phyloP scores from a whole-genome alignment of 1,140 invertebrate genomes.

The Argopecten irradians region DNA sequence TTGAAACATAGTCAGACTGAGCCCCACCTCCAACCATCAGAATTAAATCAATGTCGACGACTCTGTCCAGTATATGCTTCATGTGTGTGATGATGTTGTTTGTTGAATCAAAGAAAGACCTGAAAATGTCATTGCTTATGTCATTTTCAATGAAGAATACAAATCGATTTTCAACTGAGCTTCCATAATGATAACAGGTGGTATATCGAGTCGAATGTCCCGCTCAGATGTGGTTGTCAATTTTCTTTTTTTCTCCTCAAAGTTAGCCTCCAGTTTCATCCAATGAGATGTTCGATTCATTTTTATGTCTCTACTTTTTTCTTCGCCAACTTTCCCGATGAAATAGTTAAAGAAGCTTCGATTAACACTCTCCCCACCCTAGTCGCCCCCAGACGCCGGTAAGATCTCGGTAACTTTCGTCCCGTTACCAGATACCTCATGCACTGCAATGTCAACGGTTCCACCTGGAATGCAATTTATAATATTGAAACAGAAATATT shows the following conservation, averaged over 20 bases:
- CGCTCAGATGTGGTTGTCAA: too few species aligned
- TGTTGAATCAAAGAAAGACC: constrained; percentile 29
- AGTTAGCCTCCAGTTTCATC: neutral
- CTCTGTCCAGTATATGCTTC: neutral
- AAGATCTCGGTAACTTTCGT: neutral
- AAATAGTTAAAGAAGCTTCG: neutral
- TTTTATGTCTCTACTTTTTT: neutral
- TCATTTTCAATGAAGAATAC: constrained; percentile 10
- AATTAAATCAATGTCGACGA: too few species aligned
- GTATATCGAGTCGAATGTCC: too few species aligned
- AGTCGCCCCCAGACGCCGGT: neutral
- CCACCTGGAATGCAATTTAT: too few species aligned
- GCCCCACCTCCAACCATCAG: too few species aligned
- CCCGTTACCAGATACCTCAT: neutral
- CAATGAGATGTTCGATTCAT: neutral
- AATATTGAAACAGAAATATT: too few species aligned
- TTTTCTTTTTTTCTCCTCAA: neutral
- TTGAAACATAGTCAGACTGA: too few species aligned
- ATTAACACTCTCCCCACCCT: neutral
- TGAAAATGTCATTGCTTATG: constrained; percentile 32
- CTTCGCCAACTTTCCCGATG: neutral
- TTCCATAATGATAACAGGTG: neutral
- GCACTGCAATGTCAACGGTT: too few species aligned
- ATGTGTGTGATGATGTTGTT: constrained; percentile 11
- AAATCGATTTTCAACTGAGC: neutral